Conservation (phyloP, 2,797 vertebrate species). For the Neoniphon sammara region DNA sequence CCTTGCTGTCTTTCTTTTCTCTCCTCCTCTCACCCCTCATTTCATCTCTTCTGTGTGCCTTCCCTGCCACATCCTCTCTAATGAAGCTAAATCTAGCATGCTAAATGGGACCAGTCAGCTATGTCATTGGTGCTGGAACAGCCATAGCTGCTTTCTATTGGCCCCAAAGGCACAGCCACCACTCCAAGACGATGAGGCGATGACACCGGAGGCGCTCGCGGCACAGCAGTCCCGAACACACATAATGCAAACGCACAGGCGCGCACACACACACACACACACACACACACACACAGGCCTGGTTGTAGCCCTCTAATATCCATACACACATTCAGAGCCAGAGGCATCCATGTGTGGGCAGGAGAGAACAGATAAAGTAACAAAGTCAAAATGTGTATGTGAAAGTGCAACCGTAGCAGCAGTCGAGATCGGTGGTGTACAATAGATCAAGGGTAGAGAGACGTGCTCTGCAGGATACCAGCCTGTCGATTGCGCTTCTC, state of each 20-base stretch:
- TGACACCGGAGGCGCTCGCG: constrained; percentile 59
- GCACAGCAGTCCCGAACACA: constrained; percentile 49
- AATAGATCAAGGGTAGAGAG: constrained; percentile 71
- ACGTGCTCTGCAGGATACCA: constrained; percentile 69
- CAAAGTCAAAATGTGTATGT: constrained; percentile 63
- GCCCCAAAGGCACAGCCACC: constrained; percentile 74
- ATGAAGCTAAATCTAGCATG: constrained; percentile 88
- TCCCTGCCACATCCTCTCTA: constrained; percentile 81
- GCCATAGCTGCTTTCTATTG: constrained; percentile 73
- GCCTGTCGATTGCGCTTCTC: constrained; percentile 75
- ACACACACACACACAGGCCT: constrained; percentile 14
- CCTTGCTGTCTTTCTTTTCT: constrained; percentile 50
- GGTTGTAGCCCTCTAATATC: constrained; percentile 43
- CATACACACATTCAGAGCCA: constrained; percentile 34
- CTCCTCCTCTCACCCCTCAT: constrained; percentile 77
- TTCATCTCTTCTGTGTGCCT: constrained; percentile 79
- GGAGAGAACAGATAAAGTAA: constrained; percentile 69
- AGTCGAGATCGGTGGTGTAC: constrained; percentile 60
- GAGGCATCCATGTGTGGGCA: constrained; percentile 61
- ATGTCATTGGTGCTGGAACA: constrained; percentile 83
- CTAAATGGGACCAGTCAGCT: constrained; percentile 87
- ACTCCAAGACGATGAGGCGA: constrained; percentile 63
- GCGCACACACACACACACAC: neutral
- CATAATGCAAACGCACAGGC: constrained; percentile 1
- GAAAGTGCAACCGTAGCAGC: constrained; percentile 71